A percentile compares a stretch with the other conserved stretches of the same genome.
Conservation (phyloP, 2,888 invertebrate genomes). For the Stenichneumon culpator region DNA sequence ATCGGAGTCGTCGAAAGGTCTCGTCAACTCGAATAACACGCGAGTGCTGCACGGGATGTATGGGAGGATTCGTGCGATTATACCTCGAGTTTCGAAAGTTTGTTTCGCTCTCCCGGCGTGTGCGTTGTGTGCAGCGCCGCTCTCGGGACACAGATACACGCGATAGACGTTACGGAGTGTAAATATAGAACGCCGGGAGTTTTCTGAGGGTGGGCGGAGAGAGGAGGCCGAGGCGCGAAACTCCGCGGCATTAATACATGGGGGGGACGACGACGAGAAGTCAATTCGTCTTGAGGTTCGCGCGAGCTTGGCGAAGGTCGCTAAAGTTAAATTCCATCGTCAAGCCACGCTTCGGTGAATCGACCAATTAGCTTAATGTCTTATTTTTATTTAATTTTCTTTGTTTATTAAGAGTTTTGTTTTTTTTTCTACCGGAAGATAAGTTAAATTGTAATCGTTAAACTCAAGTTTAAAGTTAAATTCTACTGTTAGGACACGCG, state of each 20-base stretch:
- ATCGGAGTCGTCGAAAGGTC: slow-evolving; percentile 25
- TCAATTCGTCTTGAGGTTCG: slow-evolving; percentile 59
- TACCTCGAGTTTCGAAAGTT: slow-evolving; percentile 30
- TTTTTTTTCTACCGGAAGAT: neutral
- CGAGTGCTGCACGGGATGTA: neutral
- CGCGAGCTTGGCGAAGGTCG: slow-evolving; percentile 51
- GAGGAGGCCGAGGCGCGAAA: slow-evolving; percentile 43
- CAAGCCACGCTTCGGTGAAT: neutral
- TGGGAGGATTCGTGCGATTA: neutral
- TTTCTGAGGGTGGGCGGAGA: slow-evolving; percentile 4
- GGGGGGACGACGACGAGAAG: slow-evolving; percentile 52
- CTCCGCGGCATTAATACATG: slow-evolving; percentile 51
- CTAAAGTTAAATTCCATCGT: slow-evolving; percentile 40
- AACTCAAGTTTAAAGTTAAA: slow-evolving; percentile 11
- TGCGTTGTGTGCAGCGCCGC: neutral
- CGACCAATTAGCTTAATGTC: neutral
- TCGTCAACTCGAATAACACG: slow-evolving; percentile 3
- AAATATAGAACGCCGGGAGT: slow-evolving; percentile 57
- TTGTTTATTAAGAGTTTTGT: neutral
- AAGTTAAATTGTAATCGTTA: too few relatives aligned
- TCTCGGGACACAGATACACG: slow-evolving; percentile 2
- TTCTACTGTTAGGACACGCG: neutral
- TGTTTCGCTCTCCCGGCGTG: slow-evolving; percentile 36
- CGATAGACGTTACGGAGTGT: slow-evolving; percentile 14
- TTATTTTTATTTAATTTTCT: neutral